phyloP scores from a whole-genome alignment of 2,113 vertebrate genomes.

The Elephantulus edwardii region DNA sequence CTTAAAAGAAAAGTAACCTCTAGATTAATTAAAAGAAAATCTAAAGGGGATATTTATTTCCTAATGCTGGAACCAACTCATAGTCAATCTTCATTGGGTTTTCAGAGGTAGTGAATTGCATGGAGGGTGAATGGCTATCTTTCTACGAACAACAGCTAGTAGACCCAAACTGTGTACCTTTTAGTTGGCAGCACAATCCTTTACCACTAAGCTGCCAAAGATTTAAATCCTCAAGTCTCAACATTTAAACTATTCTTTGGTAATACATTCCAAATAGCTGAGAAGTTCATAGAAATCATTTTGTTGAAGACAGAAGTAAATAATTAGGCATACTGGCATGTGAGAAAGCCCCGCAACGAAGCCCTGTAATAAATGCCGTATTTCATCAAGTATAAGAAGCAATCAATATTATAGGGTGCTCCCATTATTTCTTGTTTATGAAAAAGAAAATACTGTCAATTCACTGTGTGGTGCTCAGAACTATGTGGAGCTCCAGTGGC shows the following conservation, averaged over 20 bases:
- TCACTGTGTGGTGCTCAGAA: neutral
- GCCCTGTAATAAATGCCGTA: neutral
- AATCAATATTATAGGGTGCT: neutral
- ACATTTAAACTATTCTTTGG: neutral
- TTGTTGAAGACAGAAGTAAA: constrained; percentile 26
- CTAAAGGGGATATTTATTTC: neutral
- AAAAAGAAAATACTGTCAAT: neutral
- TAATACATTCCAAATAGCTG: neutral
- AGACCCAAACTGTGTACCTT: no score
- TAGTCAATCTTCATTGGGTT: no score
- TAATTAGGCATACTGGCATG: neutral
- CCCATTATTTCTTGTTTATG: neutral
- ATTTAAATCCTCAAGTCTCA: neutral
- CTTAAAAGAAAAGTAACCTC: no score
- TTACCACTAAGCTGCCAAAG: no score
- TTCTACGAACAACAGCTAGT: no score
- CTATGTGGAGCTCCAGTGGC: no score
- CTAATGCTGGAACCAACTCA: no score
- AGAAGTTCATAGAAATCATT: neutral
- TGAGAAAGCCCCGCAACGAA: neutral
- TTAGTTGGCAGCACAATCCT: no score
- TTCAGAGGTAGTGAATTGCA: no score
- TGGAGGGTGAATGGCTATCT: no score
- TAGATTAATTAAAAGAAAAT: neutral
- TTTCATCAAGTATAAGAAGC: neutral